A percentile compares a stretch with the other conserved stretches of the same genome.
Conservation (phyloP, 2,797 vertebrate genomes). For the Steatocranus sp. region DNA sequence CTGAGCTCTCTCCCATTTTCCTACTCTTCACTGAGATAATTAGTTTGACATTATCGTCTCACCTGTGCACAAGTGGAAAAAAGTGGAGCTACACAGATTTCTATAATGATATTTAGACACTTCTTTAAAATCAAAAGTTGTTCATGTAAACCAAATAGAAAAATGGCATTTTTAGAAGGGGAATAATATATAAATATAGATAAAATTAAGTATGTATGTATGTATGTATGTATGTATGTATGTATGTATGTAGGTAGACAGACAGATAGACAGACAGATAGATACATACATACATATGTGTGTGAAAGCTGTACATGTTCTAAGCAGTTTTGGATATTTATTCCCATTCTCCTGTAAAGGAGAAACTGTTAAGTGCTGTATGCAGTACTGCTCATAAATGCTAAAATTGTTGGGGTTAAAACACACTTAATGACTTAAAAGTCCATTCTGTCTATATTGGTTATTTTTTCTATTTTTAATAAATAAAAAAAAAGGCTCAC, state of each 20-base stretch:
- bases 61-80: constrained; percentile 53
- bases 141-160: not conserved
- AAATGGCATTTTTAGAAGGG: not conserved
- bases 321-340: not conserved
- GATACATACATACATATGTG: no score
- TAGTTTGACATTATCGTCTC: constrained; percentile 69
- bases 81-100: constrained; percentile 11
- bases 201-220: no score
- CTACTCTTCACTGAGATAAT: constrained; percentile 55
- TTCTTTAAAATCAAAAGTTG: not conserved
- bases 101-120: not conserved
- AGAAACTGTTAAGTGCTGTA: not conserved
- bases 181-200: not conserved
- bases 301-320: not conserved
- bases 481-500: not conserved
- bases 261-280: no score
- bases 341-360: not conserved
- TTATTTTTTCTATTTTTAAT: not conserved
- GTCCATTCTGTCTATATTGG: not conserved
- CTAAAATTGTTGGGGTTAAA: not conserved
- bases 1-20: constrained; percentile 41
- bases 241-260: no score
- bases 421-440: not conserved
- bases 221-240: no score
- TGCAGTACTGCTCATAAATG: not conserved